Evolutionary conservation across 2,888 invertebrate genomes (phyloP), one percentile per base, ranked within the genome.

Genomic region (Limulus polyphemus): DNA sequence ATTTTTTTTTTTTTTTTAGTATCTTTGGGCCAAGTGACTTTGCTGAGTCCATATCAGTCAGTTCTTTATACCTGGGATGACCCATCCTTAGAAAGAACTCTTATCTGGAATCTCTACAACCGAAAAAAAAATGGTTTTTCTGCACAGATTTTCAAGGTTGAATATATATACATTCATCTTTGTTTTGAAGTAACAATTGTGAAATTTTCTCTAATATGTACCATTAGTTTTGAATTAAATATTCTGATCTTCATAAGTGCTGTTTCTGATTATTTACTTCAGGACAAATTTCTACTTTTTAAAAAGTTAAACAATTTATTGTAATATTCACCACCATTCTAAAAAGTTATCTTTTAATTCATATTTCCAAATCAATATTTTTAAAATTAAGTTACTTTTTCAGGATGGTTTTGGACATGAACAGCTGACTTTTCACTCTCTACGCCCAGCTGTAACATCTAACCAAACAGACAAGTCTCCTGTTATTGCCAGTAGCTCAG

Each of bases 391-490:
- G 7, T 0, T 32, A 32, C n/a, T 49, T 56, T 65, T 67, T 9
- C 65, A 77, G 75, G 77, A 77, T 70, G 75, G 75, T 9, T 75
- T 71, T 72, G 85, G 88, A 0, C 84, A 85, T 75, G 87, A 87
- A 74, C 82, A 81, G 73, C 83, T 89, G 1, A 83, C 83, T 62
- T 84, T 87, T 69, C 85, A 84, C 71, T 84, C 84, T 13, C 82
- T 87, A 1, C 82, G 63, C 10, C 65, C 60, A 55, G 58, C 59
- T 9, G 60, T 62, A 69, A 63, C 69, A 68, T 14, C 62, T 57
- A 52, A 54, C 58, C 13, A 57, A 70, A 47, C 70, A 71, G 47
- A 70, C 68, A 47, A 63, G 70, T 60, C 70, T 69, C 50, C 70
- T 47, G 67, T 62, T 11, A 70, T 70, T 16, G 63, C 65, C 59